Percentiles rank a stretch among this genome's conserved stretches.
phyloP scores from a whole-genome alignment of 2,888 invertebrate species.

The Dicyrtoma fusca region DNA sequence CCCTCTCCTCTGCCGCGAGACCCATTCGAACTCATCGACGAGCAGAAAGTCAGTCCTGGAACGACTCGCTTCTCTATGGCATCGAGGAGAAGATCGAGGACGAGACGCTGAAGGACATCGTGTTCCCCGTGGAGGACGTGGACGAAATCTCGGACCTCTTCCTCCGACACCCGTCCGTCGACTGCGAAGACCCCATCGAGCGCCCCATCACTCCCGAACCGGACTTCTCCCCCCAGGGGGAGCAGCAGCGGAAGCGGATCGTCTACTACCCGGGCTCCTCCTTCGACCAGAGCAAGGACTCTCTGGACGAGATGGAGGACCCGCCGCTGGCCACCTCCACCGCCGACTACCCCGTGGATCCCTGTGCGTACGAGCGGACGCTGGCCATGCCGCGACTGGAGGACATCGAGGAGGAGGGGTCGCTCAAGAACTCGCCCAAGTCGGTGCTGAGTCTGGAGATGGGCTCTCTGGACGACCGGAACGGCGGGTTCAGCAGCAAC shows the following conservation, averaged over 20 bases:
- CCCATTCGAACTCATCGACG: slow-evolving; percentile 50
- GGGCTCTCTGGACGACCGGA: slow-evolving; percentile 75
- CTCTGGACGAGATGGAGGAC: slow-evolving; percentile 61
- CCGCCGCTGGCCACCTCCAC: slow-evolving; percentile 60
- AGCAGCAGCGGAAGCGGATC: slow-evolving; percentile 36
- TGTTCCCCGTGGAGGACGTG: slow-evolving; percentile 60
- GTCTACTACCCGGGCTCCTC: slow-evolving; percentile 54
- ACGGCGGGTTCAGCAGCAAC: slow-evolving; percentile 63
- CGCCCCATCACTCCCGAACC: slow-evolving; percentile 64
- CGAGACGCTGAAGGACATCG: slow-evolving; percentile 58
- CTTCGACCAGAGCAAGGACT: slow-evolving; percentile 48
- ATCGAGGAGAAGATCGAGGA: slow-evolving; percentile 56
- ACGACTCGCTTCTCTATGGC: slow-evolving; percentile 51
- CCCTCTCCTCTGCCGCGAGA: background rate
- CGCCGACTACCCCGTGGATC: slow-evolving; percentile 33
- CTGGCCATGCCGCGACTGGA: slow-evolving; percentile 68
- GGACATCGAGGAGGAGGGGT: slow-evolving; percentile 81
- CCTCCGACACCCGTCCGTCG: slow-evolving; percentile 42
- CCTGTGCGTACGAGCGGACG: slow-evolving; percentile 36
- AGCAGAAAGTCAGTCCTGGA: slow-evolving; percentile 55
- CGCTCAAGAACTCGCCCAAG: slow-evolving; percentile 89
- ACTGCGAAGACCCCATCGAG: slow-evolving; percentile 63
- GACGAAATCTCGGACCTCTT: slow-evolving; percentile 56
- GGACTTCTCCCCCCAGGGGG: slow-evolving; percentile 57
- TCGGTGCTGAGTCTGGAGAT: slow-evolving; percentile 83